Evolutionary conservation across 2,113 vertebrate species (phyloP).

Genomic region (Tupaia chinensis): DNA sequence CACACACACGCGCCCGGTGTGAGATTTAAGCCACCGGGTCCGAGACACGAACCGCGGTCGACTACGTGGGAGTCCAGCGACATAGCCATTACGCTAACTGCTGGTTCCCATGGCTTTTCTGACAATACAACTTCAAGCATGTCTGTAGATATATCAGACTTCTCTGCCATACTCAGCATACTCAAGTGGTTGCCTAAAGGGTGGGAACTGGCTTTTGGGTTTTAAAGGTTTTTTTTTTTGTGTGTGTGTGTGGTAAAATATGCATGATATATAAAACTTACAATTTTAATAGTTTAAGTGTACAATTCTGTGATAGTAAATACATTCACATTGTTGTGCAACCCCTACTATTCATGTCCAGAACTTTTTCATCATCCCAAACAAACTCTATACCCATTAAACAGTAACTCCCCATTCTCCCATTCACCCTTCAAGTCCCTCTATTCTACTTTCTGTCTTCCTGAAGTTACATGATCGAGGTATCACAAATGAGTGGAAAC

Average conservation of each 20-base stretch:
- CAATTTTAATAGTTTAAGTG: neutral
- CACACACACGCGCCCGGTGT: too few relatives aligned
- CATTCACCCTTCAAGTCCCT: neutral
- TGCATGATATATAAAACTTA: neutral
- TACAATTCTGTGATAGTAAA: neutral
- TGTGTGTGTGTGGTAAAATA: neutral
- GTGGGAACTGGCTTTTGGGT: neutral
- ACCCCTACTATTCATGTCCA: neutral
- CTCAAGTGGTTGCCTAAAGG: neutral
- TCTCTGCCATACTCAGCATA: neutral
- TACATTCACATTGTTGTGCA: neutral
- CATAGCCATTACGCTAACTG: too few relatives aligned
- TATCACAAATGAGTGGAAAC: neutral
- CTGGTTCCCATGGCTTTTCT: too few relatives aligned
- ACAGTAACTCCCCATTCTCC: neutral
- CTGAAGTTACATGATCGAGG: neutral
- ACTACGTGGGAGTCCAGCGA: too few relatives aligned
- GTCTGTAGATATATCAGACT: neutral
- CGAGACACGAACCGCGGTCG: too few relatives aligned
- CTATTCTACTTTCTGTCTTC: neutral
- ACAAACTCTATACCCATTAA: neutral
- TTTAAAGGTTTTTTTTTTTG: neutral
- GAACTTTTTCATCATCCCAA: neutral
- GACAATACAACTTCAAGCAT: neutral
- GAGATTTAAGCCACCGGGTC: too few relatives aligned